Evolutionary conservation across 1,140 invertebrate genomes (phyloP).

Genomic region (Glomeris maerens): DNA sequence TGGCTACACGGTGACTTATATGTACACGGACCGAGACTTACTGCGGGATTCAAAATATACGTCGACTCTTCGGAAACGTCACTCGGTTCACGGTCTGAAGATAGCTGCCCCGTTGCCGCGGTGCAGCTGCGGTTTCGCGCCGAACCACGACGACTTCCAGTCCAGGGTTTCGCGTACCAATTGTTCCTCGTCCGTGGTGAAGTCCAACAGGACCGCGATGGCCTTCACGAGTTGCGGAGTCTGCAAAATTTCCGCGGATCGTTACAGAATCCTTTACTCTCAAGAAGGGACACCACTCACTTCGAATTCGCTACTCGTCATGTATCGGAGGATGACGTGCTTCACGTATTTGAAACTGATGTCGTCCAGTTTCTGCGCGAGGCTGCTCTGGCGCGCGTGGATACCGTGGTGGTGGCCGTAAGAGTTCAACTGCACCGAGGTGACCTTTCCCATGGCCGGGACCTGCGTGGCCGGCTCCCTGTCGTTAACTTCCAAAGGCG

Average conservation of each 20-base stretch:
- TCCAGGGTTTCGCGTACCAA: constrained; percentile 71
- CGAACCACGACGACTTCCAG: constrained; percentile 78
- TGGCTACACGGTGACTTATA: no score
- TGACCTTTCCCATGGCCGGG: constrained; percentile 6
- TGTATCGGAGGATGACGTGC: constrained; percentile 81
- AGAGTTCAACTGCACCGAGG: constrained; percentile 4
- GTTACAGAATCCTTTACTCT: constrained; percentile 7
- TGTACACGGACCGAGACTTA: no score
- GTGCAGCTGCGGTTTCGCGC: constrained; percentile 45
- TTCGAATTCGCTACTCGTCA: constrained; percentile 69
- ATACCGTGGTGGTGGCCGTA: background rate
- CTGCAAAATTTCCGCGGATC: constrained; percentile 43
- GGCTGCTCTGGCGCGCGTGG: constrained; percentile 15
- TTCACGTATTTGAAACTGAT: constrained; percentile 78
- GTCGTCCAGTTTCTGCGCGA: constrained; percentile 31
- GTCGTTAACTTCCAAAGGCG: background rate
- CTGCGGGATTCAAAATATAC: no score
- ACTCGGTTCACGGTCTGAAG: no score
- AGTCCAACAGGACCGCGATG: constrained; percentile 64
- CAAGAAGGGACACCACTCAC: constrained; percentile 28
- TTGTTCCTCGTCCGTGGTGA: constrained; percentile 72
- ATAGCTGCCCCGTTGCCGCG: no score
- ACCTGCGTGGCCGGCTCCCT: background rate
- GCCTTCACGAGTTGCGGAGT: constrained; percentile 77
- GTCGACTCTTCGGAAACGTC: no score